phyloP scores from a whole-genome alignment of 2,888 invertebrate species.

The Dryomyza anilis region DNA sequence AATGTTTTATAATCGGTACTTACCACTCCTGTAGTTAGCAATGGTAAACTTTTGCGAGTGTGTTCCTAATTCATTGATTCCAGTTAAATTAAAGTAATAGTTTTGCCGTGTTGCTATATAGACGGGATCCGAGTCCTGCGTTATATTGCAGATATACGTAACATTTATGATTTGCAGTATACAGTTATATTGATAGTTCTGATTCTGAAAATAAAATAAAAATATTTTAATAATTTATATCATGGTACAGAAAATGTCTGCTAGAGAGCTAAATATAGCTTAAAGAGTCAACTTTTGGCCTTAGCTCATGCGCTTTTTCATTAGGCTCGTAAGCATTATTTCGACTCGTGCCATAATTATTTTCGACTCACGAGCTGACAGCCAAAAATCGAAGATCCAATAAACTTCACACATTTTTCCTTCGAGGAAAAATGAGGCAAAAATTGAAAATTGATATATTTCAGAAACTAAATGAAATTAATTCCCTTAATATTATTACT shows the following conservation, averaged over 20 bases:
- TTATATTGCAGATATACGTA: slow-evolving; percentile 28
- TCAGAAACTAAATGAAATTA: background rate
- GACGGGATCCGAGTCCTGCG: slow-evolving; percentile 5
- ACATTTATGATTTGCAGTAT: slow-evolving; percentile 19
- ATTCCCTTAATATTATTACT: slow-evolving; percentile 21
- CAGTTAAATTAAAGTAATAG: slow-evolving; percentile 26
- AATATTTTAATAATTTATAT: no score
- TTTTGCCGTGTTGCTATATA: slow-evolving; percentile 7
- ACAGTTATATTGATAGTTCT: slow-evolving; percentile 26
- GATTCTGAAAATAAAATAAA: slow-evolving; percentile 23
- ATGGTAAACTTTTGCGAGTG: slow-evolving; percentile 64
- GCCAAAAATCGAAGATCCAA: no score
- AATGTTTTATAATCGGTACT: slow-evolving; percentile 28
- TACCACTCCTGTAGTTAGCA: slow-evolving; percentile 64
- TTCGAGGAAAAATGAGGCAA: no score
- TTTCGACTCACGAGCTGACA: no score
- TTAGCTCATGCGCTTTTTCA: no score
- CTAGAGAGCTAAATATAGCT: no score
- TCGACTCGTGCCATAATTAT: no score
- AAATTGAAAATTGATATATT: background rate
- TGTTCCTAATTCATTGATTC: slow-evolving; percentile 67
- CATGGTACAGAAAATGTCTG: no score
- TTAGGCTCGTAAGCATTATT: no score
- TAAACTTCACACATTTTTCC: no score
- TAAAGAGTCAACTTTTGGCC: no score